phyloP scores from a whole-genome alignment of 2,797 vertebrate genomes.

The Chrysocyon brachyurus region DNA sequence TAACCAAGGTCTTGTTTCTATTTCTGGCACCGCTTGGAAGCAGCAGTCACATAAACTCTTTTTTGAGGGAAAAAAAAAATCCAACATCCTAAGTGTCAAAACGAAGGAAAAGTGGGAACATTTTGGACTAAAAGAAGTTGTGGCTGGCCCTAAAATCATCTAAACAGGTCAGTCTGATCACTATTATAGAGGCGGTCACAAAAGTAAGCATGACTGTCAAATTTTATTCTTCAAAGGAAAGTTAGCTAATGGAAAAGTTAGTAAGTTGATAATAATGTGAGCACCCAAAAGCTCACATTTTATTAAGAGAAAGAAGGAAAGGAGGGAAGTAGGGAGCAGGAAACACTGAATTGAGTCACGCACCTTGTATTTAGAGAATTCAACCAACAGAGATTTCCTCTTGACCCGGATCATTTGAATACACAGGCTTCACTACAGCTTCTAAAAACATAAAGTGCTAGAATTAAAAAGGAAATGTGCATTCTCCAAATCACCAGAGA shows the following conservation, averaged over 20 bases:
- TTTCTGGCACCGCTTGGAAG: not conserved
- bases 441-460: constrained; percentile 23
- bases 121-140: not conserved
- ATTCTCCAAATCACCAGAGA: not conserved
- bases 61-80: not conserved
- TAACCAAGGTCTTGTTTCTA: not conserved
- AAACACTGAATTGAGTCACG: not conserved
- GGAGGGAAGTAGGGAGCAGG: not conserved
- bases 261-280: not conserved
- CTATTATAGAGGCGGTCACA: not conserved
- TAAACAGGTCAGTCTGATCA: not conserved
- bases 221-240: not conserved
- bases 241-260: not conserved
- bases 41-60: not conserved
- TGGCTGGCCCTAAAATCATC: not conserved
- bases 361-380: not conserved
- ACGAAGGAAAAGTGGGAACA: not conserved
- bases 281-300: not conserved
- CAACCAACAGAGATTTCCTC: not conserved
- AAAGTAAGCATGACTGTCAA: not conserved
- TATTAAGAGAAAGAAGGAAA: not conserved
- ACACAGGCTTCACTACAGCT: not conserved
- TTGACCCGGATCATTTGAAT: constrained; percentile 2
- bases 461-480: not conserved
- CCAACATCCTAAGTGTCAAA: not conserved